Conservation (phyloP, 2,888 invertebrate genomes). For the Drosophila affinis region DNA sequence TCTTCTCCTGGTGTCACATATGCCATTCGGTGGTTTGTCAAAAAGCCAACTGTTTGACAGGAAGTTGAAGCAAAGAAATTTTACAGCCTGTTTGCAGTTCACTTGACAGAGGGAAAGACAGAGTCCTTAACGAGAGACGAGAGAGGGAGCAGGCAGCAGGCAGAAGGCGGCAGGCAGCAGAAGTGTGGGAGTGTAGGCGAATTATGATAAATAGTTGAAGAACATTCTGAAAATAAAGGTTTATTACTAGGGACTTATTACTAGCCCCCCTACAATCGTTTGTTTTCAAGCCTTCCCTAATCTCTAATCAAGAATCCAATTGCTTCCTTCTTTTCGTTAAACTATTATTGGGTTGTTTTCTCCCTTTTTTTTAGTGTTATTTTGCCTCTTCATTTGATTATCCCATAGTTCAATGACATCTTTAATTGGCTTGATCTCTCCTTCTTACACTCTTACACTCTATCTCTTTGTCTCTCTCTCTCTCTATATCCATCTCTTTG, state of each 20-base stretch:
- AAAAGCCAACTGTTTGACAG: slow-evolving; percentile 76
- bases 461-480: neutral
- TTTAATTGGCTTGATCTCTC: neutral
- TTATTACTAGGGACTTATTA: neutral
- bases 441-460: neutral
- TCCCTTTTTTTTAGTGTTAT: neutral
- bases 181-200: slow-evolving; percentile 5
- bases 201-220: slow-evolving; percentile 39
- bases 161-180: neutral
- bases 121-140: too few species aligned
- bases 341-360: neutral
- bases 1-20: slow-evolving; percentile 20
- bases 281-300: neutral
- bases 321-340: neutral
- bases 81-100: slow-evolving; percentile 62
- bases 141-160: neutral
- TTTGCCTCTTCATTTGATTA: neutral
- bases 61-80: slow-evolving; percentile 65
- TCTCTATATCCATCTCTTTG: neutral
- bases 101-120: slow-evolving; percentile 19
- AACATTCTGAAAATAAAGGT: neutral
- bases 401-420: slow-evolving; percentile 5
- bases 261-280: neutral
- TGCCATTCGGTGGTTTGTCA: slow-evolving; percentile 58
- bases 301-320: neutral